These are phyloP conservation scores for Eristalis tenax DNA, from an alignment of 2,888 invertebrate species.

Conservation along the genomic window DNA sequence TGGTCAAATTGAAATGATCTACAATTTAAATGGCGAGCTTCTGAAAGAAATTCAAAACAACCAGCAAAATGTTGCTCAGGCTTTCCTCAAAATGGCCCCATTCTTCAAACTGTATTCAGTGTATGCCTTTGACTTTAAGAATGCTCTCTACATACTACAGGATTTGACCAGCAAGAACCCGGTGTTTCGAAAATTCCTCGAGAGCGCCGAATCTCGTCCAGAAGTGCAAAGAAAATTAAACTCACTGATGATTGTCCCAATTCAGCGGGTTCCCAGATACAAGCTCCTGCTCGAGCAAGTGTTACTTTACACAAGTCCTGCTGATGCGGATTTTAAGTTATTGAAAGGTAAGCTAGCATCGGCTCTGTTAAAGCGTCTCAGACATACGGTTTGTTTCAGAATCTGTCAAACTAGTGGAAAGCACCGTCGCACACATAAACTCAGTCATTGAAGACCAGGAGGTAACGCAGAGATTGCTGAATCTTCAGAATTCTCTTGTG, in stretches of 20 bases:
- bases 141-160: conserved; percentile 84
- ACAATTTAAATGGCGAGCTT: conserved; percentile 85
- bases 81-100: conserved; percentile 88
- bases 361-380: background rate
- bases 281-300: conserved; percentile 87
- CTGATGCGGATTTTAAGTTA: conserved; percentile 83
- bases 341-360: conserved; percentile 81
- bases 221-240: conserved; percentile 87
- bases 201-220: conserved; percentile 85
- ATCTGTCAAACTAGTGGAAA: conserved; percentile 86
- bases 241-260: conserved; percentile 88
- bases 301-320: conserved; percentile 83
- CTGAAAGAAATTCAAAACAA: conserved; percentile 83
- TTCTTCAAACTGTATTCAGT: conserved; percentile 90
- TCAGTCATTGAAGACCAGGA: conserved; percentile 88
- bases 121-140: conserved; percentile 88
- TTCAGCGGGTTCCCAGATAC: conserved; percentile 90
- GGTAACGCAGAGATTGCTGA: conserved; percentile 86
- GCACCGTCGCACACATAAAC: conserved; percentile 87
- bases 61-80: conserved; percentile 84
- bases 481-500: conserved; percentile 85
- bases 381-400: conserved; percentile 79
- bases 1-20: conserved; percentile 85
- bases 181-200: conserved; percentile 83
- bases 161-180: conserved; percentile 82